phyloP scores from a whole-genome alignment of 2,888 invertebrate species.

The Axea sp. region DNA sequence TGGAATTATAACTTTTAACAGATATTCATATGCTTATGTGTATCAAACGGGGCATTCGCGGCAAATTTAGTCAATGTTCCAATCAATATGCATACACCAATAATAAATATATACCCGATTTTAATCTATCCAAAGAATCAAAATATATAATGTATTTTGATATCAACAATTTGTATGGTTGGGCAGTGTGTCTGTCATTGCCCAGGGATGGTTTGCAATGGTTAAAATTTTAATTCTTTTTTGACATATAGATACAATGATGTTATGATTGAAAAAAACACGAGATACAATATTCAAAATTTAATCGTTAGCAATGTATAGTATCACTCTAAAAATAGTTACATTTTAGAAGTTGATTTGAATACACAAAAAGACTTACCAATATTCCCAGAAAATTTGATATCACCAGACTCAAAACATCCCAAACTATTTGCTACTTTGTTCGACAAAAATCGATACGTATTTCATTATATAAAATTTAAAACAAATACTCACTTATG shows the following conservation, averaged over 20 bases:
- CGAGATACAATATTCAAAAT: slow-evolving; percentile 2
- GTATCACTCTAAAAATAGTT: slow-evolving; percentile 8
- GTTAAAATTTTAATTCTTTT: no score
- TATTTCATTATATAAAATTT: no score
- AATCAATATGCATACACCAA: slow-evolving; percentile 22
- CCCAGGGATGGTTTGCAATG: slow-evolving; percentile 60
- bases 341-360: slow-evolving; percentile 32
- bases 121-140: slow-evolving; percentile 23
- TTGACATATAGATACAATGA: no score
- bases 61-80: slow-evolving; percentile 10
- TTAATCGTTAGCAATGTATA: background rate
- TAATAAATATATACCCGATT: slow-evolving; percentile 37
- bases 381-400: slow-evolving; percentile 8
- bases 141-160: slow-evolving; percentile 62
- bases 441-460: no score
- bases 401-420: no score
- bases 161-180: slow-evolving; percentile 66
- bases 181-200: slow-evolving; percentile 32
- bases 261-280: no score
- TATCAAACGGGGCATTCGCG: slow-evolving; percentile 7
- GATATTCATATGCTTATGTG: slow-evolving; percentile 32
- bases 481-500: no score
- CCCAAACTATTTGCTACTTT: no score
- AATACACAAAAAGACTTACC: background rate
- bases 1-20: slow-evolving; percentile 7